Conservation (phyloP, 2,797 vertebrate species). For the Spea hammondii region DNA sequence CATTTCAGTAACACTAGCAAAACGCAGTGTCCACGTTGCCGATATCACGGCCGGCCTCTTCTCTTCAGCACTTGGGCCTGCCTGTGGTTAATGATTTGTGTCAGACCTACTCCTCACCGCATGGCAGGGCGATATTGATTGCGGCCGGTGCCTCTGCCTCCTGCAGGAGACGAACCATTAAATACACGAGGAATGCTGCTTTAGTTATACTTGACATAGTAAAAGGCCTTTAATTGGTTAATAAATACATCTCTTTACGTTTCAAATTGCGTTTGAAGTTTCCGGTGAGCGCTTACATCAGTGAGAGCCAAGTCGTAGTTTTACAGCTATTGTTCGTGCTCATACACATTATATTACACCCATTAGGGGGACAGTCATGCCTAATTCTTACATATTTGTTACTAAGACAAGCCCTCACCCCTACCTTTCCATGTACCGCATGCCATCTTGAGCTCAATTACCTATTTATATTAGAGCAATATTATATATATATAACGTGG, state of each 20-base stretch:
- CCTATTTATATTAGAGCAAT: no score
- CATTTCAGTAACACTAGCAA: no score
- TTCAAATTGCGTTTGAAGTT: not conserved
- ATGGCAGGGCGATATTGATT: constrained; percentile 23
- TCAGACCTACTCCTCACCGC: constrained; percentile 23
- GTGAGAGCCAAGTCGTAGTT: not conserved
- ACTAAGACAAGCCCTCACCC: no score
- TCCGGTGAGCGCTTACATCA: not conserved
- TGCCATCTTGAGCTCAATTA: no score
- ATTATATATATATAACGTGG: no score
- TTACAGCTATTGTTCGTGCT: not conserved
- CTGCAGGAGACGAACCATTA: not conserved
- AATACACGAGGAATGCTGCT: not conserved
- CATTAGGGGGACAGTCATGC: no score
- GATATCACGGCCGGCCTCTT: not conserved
- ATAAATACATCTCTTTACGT: constrained; percentile 9
- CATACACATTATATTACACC: no score
- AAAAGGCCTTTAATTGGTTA: constrained; percentile 14
- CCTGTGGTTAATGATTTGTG: constrained; percentile 28
- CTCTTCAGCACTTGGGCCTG: not conserved
- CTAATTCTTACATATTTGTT: no score
- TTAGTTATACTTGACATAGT: constrained; percentile 17
- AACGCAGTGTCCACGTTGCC: no score
- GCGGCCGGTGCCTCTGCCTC: constrained; percentile 5
- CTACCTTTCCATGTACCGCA: no score